Evolutionary conservation across 2,888 invertebrate genomes (phyloP), one percentile per base, ranked within the genome.

Genomic region (Chloroclysta siterata): DNA sequence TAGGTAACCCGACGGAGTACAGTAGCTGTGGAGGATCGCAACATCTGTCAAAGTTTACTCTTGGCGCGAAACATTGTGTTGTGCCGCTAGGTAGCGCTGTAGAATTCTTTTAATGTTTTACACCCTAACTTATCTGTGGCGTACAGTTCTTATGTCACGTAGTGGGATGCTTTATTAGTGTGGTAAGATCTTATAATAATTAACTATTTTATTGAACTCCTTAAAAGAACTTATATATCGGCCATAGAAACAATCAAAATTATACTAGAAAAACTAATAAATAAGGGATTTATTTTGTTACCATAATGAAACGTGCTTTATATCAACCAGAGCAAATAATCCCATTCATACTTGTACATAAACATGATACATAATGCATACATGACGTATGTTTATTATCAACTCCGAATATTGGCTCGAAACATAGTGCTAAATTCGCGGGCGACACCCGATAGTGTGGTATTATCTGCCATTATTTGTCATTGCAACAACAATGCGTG

Each of bases 391-490:
- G 90, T 91, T 91, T 88, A 90, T 90, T 89, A 90, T 88, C 86
- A 84, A 83, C 78, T 78, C 82, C 79, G 89, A 89, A 90, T 89
- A 90, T 91, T 91, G 91, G 91, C 92, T 88, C 87, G 88, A 81
- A 84, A 85, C 88, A 82, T 79, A 89, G 89, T 87, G 81, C 86
- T 91, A 90, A 91, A 92, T 91, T 90, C 82, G 80, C 81, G 72
- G 68, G 77, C 82, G 86, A 89, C 89, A 92, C 86, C 86, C 89
- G 92, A 92, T 91, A 92, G 81, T 86, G 88, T 87, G 88, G 89
- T 87, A 92, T 91, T 93, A 93, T 93, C 92, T 87, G 81, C 85
- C 84, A 90, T 92, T 90, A 92, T 93, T 92, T 91, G 92, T 93
- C 92, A 91, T 83, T 82, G 84, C 74, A 79, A 85, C 88, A 88